These are phyloP conservation scores for Uropsilus gracilis DNA, from an alignment of 2,113 vertebrate species.

Conservation along the genomic window DNA sequence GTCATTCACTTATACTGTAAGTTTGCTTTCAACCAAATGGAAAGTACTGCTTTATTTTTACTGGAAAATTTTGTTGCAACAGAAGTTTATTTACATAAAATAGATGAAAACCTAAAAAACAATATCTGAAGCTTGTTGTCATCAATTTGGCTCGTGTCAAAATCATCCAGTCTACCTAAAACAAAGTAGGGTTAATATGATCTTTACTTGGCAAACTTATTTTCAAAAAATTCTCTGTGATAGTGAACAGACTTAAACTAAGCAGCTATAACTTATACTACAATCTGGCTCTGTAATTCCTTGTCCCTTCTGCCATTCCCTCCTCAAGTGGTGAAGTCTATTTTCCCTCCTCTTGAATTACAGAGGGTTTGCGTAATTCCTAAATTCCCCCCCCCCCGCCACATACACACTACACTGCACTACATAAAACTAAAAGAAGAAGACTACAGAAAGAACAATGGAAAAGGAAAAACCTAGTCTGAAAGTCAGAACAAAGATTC, in stretches of 20 bases:
- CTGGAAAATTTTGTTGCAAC: neutral
- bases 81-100: slow-evolving; percentile 33
- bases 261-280: neutral
- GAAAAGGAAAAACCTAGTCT: neutral
- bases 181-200: neutral
- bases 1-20: slow-evolving; percentile 15
- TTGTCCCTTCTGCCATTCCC: neutral
- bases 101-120: slow-evolving; percentile 8
- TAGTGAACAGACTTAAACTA: neutral
- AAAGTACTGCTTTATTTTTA: neutral
- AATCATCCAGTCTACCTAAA: slow-evolving; percentile 19
- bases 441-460: neutral
- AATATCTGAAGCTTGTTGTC: neutral
- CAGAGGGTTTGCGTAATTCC: too few species aligned
- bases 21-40: slow-evolving; percentile 32
- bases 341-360: too few species aligned
- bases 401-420: neutral
- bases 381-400: neutral
- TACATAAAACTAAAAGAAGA: neutral
- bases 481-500: slow-evolving; percentile 36
- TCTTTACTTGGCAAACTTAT: slow-evolving; percentile 26
- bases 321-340: too few species aligned
- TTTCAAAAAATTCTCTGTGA: slow-evolving; percentile 2
- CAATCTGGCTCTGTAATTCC: slow-evolving; percentile 19
- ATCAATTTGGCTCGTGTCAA: neutral